Percentiles rank a stretch among this genome's conserved stretches.
Evolutionary conservation across 2,797 vertebrate genomes (phyloP).

Genomic region (Hoplostethus mediterraneus): DNA sequence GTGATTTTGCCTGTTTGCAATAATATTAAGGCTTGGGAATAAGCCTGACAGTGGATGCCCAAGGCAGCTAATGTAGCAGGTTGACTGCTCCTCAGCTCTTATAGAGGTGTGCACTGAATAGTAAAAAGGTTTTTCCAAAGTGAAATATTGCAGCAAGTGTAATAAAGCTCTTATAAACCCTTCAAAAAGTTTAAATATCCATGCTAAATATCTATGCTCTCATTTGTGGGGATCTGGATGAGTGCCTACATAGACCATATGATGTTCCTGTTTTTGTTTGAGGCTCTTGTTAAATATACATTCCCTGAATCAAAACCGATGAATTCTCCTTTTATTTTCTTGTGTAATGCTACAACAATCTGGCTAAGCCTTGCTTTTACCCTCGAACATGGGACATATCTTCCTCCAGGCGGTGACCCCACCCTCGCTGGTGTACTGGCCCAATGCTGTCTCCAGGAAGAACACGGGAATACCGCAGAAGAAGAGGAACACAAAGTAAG

Average conservation of each 20-base stretch:
- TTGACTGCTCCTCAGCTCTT: too few relatives aligned
- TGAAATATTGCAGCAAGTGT: too few relatives aligned
- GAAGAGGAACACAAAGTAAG: conserved; percentile 93
- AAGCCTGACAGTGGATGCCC: too few relatives aligned
- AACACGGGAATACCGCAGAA: conserved; percentile 93
- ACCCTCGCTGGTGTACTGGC: conserved; percentile 95
- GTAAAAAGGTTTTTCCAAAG: background rate
- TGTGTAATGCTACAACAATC: background rate
- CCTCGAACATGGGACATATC: conserved; percentile 95
- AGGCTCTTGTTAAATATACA: background rate
- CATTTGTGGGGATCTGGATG: too few relatives aligned
- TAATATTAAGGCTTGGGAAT: too few relatives aligned
- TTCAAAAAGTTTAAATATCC: too few relatives aligned
- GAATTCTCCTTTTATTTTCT: background rate
- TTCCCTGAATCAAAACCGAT: background rate
- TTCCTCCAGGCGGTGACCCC: conserved; percentile 95
- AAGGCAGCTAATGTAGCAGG: too few relatives aligned
- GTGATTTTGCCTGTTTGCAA: too few relatives aligned
- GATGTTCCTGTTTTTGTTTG: background rate
- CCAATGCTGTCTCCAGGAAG: conserved; percentile 93
- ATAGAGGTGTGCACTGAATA: too few relatives aligned
- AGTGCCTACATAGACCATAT: background rate
- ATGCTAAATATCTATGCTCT: too few relatives aligned
- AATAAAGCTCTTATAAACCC: too few relatives aligned
- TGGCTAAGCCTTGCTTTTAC: conserved; percentile 72